Base-by-base conservation (phyloP, 2,888 invertebrate genomes). In the Tetrapedia diversipes region DNA sequence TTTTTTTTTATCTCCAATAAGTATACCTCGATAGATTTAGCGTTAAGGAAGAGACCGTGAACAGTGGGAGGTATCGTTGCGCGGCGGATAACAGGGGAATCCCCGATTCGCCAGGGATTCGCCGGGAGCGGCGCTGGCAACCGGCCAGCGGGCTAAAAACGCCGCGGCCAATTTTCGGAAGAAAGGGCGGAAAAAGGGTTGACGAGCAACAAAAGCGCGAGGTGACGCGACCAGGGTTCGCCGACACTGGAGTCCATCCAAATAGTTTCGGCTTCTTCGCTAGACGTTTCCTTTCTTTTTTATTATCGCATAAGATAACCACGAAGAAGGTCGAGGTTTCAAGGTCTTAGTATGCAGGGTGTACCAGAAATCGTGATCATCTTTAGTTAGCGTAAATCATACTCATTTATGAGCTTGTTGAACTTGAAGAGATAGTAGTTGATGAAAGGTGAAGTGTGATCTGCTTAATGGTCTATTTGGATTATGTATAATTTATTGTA, bases 211-310 rank as follows among this genome's bases (percentile, higher is more conserved):
- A 63, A 57, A 67, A 73, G 63, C 24, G 37, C 43, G 66, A 79
- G 76, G 60, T 72, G 76, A 51, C 74, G 77, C 32, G 74, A 72
- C 70, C n/a, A 29, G 72, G 84, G 81, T 85, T 85, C 78, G 80
- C 78, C 80, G 86, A 83, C 76, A 85, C 86, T 89, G 89, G 89
- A 89, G 63, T 68, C 72, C 67, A 79, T 89, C 89, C 89, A 89
- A 89, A 87, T 84, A 85, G 83, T 32, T 81, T 80, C 73, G 86
- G 84, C 85, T 82, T 81, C 77, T 74, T 81, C 80, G 68, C 77
- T 77, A 81, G 68, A 66, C 74, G 72, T 80, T 75, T 70, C 72
- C 79, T 77, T 79, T 81, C n/a, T n/a, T n/a, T n/a, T n/a, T n/a
- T n/a, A n/a, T n/a, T n/a, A n/a, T n/a, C n/a, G n/a, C n/a, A n/a